These are phyloP conservation scores for Mercenaria mercenaria DNA, from an alignment of 1,140 invertebrate species.

Conservation along the genomic window DNA sequence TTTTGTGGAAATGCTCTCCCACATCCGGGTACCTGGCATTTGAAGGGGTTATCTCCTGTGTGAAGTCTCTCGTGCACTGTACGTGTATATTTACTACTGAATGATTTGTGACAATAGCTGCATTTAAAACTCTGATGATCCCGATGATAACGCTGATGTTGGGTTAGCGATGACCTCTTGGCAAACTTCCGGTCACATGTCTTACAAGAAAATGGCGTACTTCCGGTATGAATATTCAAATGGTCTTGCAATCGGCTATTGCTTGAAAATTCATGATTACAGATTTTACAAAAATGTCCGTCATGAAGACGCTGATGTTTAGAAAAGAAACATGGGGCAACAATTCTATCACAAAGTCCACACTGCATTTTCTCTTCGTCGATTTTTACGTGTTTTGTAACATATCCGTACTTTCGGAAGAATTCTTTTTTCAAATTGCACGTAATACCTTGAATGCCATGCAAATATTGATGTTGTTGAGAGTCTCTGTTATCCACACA, in stretches of 20 bases:
- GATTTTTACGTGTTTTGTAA: background rate
- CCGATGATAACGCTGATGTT: constrained; percentile 55
- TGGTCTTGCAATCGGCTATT: constrained; percentile 66
- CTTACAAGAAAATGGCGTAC: constrained; percentile 94
- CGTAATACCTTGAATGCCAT: background rate
- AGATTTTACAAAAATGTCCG: constrained; percentile 45
- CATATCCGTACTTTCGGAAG: constrained; percentile 13
- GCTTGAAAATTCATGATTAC: constrained; percentile 47
- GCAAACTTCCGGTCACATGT: constrained; percentile 94
- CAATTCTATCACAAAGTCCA: constrained; percentile 50
- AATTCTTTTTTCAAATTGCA: constrained; percentile 31
- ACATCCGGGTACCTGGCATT: constrained; percentile 46
- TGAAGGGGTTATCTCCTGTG: constrained; percentile 55
- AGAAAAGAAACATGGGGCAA: constrained; percentile 49
- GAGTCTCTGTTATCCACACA: constrained; percentile 23
- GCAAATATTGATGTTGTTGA: constrained; percentile 15
- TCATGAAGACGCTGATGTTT: constrained; percentile 57
- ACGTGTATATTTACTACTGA: constrained; percentile 53
- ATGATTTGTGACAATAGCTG: constrained; percentile 37
- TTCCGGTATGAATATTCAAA: constrained; percentile 90
- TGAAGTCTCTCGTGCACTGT: constrained; percentile 58
- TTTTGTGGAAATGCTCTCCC: constrained; percentile 46
- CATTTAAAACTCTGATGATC: constrained; percentile 40
- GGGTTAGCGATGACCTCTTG: constrained; percentile 41
- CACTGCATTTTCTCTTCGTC: constrained; percentile 30